Base-by-base conservation (phyloP, 64 coral and sea anemone genomes). In the Montipora capricornis region DNA sequence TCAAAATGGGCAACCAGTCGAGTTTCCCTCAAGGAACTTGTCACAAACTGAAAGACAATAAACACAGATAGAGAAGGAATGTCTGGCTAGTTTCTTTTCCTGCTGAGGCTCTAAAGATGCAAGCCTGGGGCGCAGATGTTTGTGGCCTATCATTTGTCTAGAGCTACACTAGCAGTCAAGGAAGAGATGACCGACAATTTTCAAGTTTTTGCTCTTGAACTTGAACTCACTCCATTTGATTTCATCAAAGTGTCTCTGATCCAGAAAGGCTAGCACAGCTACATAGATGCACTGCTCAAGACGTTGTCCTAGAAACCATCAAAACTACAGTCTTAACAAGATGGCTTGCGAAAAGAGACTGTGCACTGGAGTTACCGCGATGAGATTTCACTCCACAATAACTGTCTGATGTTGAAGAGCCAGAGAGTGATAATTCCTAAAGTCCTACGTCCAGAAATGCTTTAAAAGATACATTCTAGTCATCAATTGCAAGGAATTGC, bases 391-490 rank as follows among this genome's bases (percentile, higher is more conserved):
- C 88, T 95, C 3, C 45, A 95, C 78, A 95, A 95, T 45, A 75
- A 55, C 0, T 55, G 89, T 17, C 70, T 95, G 20, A 15, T 88
- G n/a, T 82, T 95, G 6, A 95, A 95, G 89, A 92, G 91, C 71
- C 94, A 91, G 80, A 49, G 83, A 95, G 89, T 84, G 84, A 93
- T 93, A 45, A 76, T 89, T 19, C 95, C 77, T 8, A 93, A 93
- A 80, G 87, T 80, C 29, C 4, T 86, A 78, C 89, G 85, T 12
- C 45, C 90, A 26, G 90, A 96, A 89, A 84, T 93, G 15, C 68
- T 96, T 6, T 84, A 61, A 73, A 92, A 68, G 55, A 78, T 93
- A 44, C 95, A 96, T 68, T 84, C 86, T 24, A 96, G 90, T 78
- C 95, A 96, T 73, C 52, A 7, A 10, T 55, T 55, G 52, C 90